Base-by-base conservation (phyloP, 2,888 invertebrate species). In the Monopis laevigella region DNA sequence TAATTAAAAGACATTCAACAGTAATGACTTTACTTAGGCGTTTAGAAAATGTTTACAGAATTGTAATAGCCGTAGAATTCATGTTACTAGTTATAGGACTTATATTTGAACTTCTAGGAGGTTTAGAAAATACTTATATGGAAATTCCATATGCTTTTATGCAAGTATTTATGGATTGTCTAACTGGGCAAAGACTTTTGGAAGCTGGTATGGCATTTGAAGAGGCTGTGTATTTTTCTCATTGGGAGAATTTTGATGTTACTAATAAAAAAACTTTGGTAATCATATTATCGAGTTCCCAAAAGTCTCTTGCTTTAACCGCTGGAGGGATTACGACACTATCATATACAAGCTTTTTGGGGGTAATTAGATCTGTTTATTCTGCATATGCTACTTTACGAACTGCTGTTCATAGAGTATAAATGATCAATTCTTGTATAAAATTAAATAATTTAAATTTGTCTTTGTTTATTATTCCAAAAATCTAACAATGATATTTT, bases 51-150 rank as follows among this genome's bases (percentile, higher is more conserved):
- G 46, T 59, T 1, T 65, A 65, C 34, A 50, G 56, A 36, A 50
- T 54, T 1, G 58, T 62, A 0, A 53, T 65, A 11, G 64, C 59
- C 2, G 43, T 59, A 2, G 68, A 65, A 44, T 65, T 68, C 27
- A 10, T 53, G 1, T 45, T 62, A 3, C 48, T 69, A 1, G 51
- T 59, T 0, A 41, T 58, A 2, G 61, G 57, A 2, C 44, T 70
- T 0, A 61, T 65, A 30, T 56, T 62, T 1, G 65, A 63, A 45
- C 39, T 70, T 10, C 54, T 71, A 0, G 68, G 65, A 2, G 63
- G 68, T 0, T 43, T 71, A 32, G 57, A 66, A 14, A 65, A 69
- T 7, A 70, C 65, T 0, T 64, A 56, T 18, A 19, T 68, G 3
- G 50, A 62, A 30, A 38, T 70, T n/a, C 65, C 65, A 1, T 70